Percentiles rank a stretch among this genome's conserved stretches.
Conservation (phyloP, 2,113 vertebrate genomes). For the Triplophysa rosa region DNA sequence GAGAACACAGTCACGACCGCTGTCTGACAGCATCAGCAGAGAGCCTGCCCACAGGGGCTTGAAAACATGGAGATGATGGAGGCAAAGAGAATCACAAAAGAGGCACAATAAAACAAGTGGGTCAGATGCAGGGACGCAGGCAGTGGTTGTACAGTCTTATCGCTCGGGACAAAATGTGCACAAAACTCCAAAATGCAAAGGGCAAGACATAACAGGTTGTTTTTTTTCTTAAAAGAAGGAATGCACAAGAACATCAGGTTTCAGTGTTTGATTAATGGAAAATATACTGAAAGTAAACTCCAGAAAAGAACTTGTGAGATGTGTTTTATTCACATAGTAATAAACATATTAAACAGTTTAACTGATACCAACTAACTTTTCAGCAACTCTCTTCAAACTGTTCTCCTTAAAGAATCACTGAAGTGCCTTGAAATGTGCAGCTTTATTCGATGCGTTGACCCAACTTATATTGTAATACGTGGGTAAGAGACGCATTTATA, state of each 20-base stretch:
- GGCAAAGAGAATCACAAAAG: slow-evolving; percentile 21
- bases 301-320: no score
- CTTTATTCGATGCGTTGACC: no score
- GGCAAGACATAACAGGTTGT: not conserved
- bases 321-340: no score
- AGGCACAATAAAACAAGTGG: slow-evolving; percentile 17
- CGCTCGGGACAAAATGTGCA: not conserved
- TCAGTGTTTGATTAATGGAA: not conserved
- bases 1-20: not conserved
- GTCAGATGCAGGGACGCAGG: not conserved
- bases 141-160: not conserved
- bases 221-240: not conserved
- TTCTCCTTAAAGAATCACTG: no score
- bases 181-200: not conserved
- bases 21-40: not conserved
- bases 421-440: no score
- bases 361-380: no score
- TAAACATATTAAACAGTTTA: no score
- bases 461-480: no score
- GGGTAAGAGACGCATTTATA: no score
- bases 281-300: slow-evolving; percentile 5
- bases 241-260: not conserved
- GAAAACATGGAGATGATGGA: slow-evolving; percentile 7
- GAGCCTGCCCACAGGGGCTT: not conserved
- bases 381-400: no score